Conservation (phyloP, 2,888 invertebrate genomes). For the Lymantria dispar region DNA sequence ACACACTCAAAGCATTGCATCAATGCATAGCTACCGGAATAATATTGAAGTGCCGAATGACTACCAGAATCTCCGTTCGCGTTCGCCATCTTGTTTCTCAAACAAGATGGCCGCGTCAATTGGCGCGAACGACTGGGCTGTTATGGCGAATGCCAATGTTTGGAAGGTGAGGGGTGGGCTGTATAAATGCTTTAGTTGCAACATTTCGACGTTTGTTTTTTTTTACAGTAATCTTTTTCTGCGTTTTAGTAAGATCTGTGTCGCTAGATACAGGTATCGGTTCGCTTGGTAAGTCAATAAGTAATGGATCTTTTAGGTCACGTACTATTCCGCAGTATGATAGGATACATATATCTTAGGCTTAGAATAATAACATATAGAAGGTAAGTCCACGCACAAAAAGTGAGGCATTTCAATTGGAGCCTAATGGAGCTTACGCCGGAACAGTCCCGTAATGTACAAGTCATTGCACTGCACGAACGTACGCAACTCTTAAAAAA, state of each 20-base stretch:
- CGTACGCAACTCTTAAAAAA: no score
- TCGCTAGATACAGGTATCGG: not conserved
- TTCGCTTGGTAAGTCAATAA: not conserved
- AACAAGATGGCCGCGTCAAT: conserved; percentile 78
- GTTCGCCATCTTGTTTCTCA: conserved; percentile 80
- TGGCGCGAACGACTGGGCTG: conserved; percentile 77
- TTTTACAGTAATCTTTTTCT: conserved; percentile 16
- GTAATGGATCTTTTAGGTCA: not conserved
- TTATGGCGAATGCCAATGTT: conserved; percentile 69
- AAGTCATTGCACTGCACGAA: no score
- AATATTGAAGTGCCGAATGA: conserved; percentile 77
- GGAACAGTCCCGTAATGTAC: no score
- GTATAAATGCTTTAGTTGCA: conserved; percentile 53
- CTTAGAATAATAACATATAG: no score
- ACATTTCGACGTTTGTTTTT: conserved; percentile 41
- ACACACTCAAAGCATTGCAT: conserved; percentile 78
- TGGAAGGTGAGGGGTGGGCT: conserved; percentile 83
- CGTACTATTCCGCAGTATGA: not conserved
- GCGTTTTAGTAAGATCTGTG: conserved; percentile 70
- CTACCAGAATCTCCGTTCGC: conserved; percentile 76
- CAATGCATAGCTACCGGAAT: conserved; percentile 80
- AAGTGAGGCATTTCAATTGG: no score
- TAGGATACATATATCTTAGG: no score
- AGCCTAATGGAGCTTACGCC: no score
- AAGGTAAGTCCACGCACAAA: no score